Base-by-base conservation (phyloP, 2,888 invertebrate species). In the Elmis aenea region DNA sequence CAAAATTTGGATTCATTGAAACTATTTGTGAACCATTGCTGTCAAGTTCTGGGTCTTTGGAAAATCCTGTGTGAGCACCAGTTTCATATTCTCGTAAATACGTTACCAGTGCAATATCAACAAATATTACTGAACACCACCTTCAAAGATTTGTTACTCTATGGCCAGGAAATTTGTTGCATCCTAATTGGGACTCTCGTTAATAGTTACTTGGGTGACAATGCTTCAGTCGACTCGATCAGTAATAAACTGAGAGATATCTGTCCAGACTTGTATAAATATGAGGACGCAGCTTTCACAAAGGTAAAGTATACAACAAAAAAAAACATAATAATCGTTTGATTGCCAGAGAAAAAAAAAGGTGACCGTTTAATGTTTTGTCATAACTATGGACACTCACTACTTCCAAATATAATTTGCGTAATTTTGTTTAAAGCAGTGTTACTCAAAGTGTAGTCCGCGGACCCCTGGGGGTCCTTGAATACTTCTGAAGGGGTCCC, bases 241-340 rank as follows among this genome's bases (percentile, higher is more conserved):
- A 95, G 92, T 41, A 74, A 78, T 13, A 85, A 85, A 59, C 69
- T 99, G 33, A 75, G 95, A 26, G 86, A 92, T 55, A 77, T 91
- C 1, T 99, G 97, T 59, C 97, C 99, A 0, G 85, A 86, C 51
- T 73, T 99, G 13, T 99, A 95, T 64, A 83, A 88, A 46, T 83
- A 83, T 55, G 96, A 97, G 71, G 97, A 99, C 68, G 96, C 95
- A 2, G 87, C 91, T 6, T 92, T 91, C 55, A 91, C 95, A 2
- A 95, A 95, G 73, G 92, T 90, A 66, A 59, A 50, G 5, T 8
- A 26, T 2, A 13, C n/a, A n/a, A n/a, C n/a, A n/a, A 23, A 23
- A n/a, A 1, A 23, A 5, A 2, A 5, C n/a, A n/a, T n/a, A n/a
- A n/a, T n/a, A n/a, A n/a, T n/a, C n/a, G n/a, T n/a, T n/a, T n/a